phyloP scores from a whole-genome alignment of 2,113 vertebrate species.

The Acanthochromis polyacanthus region DNA sequence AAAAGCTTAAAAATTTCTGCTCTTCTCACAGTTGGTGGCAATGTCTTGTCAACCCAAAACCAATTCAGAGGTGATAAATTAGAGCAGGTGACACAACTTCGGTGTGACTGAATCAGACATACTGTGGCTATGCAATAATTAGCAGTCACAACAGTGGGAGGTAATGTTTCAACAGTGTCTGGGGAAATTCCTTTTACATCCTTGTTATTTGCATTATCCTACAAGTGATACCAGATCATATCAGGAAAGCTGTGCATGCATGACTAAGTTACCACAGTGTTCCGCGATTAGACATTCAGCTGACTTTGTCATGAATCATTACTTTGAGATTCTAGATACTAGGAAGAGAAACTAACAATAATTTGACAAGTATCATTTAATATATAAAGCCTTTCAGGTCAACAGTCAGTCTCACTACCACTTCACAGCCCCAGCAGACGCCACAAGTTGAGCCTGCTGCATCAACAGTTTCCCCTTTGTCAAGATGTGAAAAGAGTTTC shows the following conservation, averaged over 20 bases:
- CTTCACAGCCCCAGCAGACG: slow-evolving; percentile 25
- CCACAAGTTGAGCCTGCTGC: slow-evolving; percentile 46
- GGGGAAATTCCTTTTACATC: slow-evolving; percentile 15
- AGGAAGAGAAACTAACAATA: not conserved
- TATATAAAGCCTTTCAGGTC: slow-evolving; percentile 33
- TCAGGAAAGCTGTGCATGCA: not conserved
- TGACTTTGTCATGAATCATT: not conserved
- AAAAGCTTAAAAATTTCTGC: not conserved
- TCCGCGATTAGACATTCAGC: slow-evolving; percentile 26
- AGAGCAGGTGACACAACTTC: slow-evolving; percentile 10
- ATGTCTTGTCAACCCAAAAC: not conserved
- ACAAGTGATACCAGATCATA: slow-evolving; percentile 28
- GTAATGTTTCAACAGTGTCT: slow-evolving; percentile 12
- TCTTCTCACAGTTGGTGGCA: not conserved
- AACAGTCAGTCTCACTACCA: slow-evolving; percentile 10
- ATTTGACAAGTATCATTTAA: slow-evolving; percentile 10
- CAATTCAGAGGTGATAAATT: not conserved
- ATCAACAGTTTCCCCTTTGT: slow-evolving; percentile 59
- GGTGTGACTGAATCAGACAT: slow-evolving; percentile 7
- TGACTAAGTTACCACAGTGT: slow-evolving; percentile 2
- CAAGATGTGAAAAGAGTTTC: slow-evolving; percentile 40
- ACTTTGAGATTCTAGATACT: not conserved
- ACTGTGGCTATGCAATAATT: not conserved
- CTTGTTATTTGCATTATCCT: not conserved
- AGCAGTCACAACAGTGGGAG: not conserved